Conservation (phyloP, 2,888 invertebrate species). For the Sesia bembeciformis region DNA sequence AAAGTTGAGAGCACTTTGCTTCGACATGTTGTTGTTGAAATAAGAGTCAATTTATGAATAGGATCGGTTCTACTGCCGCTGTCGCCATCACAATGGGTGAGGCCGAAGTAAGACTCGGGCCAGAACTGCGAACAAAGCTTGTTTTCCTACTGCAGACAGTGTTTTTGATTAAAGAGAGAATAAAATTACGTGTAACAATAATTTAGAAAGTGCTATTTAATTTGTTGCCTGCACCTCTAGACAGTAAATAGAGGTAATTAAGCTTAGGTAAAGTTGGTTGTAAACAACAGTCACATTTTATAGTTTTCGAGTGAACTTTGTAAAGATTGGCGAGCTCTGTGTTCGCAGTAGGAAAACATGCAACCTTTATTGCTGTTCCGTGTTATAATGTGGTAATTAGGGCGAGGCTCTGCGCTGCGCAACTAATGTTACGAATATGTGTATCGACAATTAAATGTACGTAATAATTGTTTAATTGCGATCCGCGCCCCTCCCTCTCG, state of each 20-base stretch:
- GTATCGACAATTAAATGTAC: neutral
- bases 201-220: no score
- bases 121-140: constrained; percentile 9
- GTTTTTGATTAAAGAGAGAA: neutral
- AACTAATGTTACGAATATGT: no score
- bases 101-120: constrained; percentile 2
- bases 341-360: constrained; percentile 24
- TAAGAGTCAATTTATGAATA: no score
- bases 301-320: neutral
- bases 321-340: constrained; percentile 12
- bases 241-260: no score
- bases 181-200: neutral
- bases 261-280: no score
- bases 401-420: neutral
- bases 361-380: constrained; percentile 22
- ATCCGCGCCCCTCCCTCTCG: constrained; percentile 35
- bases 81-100: no score
- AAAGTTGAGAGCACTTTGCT: no score
- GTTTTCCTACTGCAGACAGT: constrained; percentile 22
- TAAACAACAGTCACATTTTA: no score
- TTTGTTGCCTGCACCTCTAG: no score
- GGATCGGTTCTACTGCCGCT: no score
- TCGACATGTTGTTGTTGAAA: no score
- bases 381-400: constrained; percentile 12
- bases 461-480: neutral